These are phyloP conservation scores for Eilema sororculum DNA, from an alignment of 2,888 invertebrate species.

Conservation along the genomic window DNA sequence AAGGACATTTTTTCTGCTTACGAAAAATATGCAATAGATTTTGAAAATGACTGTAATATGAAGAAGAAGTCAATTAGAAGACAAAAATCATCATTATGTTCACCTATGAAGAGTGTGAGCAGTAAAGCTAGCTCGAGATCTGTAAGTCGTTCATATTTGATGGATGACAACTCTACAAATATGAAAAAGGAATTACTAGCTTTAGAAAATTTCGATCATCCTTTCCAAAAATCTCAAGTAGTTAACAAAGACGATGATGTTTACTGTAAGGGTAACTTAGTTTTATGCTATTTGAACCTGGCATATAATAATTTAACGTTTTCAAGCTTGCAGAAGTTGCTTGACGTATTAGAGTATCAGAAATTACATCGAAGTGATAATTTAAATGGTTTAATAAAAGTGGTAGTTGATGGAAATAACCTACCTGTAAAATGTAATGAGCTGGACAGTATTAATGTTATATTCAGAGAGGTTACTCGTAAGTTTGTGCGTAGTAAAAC, in stretches of 20 bases:
- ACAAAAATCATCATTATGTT: background rate
- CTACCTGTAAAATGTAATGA: slow-evolving; percentile 59
- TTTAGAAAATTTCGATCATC: slow-evolving; percentile 57
- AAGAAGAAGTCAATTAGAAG: background rate
- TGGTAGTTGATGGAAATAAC: slow-evolving; percentile 67
- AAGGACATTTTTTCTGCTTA: slow-evolving; percentile 36
- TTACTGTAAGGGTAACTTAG: slow-evolving; percentile 63
- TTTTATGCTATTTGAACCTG: slow-evolving; percentile 68
- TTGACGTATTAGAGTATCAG: slow-evolving; percentile 60
- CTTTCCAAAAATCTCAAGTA: slow-evolving; percentile 48
- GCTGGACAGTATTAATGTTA: slow-evolving; percentile 45
- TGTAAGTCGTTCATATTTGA: slow-evolving; percentile 25
- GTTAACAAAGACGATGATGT: slow-evolving; percentile 43
- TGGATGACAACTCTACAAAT: slow-evolving; percentile 39
- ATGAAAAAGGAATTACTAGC: slow-evolving; percentile 53
- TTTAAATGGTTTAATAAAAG: slow-evolving; percentile 59
- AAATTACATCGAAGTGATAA: slow-evolving; percentile 38
- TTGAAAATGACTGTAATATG: slow-evolving; percentile 31
- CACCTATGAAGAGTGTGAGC: slow-evolving; percentile 16
- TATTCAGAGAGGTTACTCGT: slow-evolving; percentile 31
- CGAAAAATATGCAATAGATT: slow-evolving; percentile 34
- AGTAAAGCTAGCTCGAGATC: slow-evolving; percentile 33
- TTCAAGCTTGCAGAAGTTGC: slow-evolving; percentile 56
- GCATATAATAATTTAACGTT: slow-evolving; percentile 66
- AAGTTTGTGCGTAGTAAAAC: background rate